Evolutionary conservation across 2,888 invertebrate genomes (phyloP).

Genomic region (Netelia inedita): DNA sequence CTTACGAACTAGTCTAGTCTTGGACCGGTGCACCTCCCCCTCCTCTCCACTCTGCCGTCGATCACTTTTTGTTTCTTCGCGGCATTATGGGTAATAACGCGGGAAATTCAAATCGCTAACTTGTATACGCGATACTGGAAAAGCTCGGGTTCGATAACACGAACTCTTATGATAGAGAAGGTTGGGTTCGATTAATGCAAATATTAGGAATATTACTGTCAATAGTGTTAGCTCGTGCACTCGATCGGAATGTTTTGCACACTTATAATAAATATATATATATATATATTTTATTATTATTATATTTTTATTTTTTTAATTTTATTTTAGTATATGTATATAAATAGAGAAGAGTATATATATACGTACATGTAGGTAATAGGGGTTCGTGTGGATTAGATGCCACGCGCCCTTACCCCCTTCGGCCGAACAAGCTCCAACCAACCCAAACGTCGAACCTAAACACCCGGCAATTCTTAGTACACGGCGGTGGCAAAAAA

Average conservation of each 20-base stretch:
- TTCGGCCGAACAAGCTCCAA: too few species aligned
- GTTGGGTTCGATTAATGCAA: neutral
- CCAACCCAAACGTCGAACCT: too few species aligned
- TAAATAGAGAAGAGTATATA: too few species aligned
- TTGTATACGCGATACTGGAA: neutral
- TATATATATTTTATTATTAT: too few species aligned
- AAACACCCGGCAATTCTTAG: neutral
- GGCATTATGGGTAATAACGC: neutral
- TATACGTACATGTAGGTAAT: too few species aligned
- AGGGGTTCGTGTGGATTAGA: too few species aligned
- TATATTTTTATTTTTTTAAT: too few species aligned
- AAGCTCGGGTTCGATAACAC: neutral
- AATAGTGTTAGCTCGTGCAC: neutral
- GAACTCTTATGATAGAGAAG: neutral
- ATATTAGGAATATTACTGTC: neutral
- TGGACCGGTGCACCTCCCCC: neutral
- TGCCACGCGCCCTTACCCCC: too few species aligned
- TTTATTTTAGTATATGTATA: too few species aligned
- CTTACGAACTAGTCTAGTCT: neutral
- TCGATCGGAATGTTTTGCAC: too few species aligned
- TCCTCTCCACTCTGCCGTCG: neutral
- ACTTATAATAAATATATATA: too few species aligned
- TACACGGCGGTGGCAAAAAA: neutral
- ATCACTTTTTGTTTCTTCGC: neutral
- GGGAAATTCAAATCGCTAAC: neutral